Evolutionary conservation across 2,797 vertebrate species (phyloP).

Genomic region (Denticeps clupeoides): DNA sequence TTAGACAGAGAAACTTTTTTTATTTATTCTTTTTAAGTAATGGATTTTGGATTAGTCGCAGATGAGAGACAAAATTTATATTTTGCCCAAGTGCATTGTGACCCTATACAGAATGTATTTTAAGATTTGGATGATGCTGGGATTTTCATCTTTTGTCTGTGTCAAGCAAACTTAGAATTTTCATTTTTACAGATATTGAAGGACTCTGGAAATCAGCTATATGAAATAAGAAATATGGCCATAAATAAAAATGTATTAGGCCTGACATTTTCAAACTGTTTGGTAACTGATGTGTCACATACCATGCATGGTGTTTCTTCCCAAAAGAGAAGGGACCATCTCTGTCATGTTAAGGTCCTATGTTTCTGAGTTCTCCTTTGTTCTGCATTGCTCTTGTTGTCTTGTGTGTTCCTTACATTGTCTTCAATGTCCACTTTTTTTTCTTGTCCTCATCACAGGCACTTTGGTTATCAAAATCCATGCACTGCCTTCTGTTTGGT

Average conservation of each 20-base stretch:
- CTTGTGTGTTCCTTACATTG: background rate
- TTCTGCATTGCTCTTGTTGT: slow-evolving; percentile 1
- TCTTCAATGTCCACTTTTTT: background rate
- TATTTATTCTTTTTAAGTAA: slow-evolving; percentile 8
- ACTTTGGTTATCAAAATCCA: slow-evolving; percentile 3
- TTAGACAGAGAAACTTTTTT: slow-evolving; percentile 1
- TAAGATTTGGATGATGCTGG: background rate
- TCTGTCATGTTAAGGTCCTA: slow-evolving; percentile 10
- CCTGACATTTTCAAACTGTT: background rate
- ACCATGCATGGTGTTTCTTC: background rate
- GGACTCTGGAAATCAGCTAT: too few species aligned
- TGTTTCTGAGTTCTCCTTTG: background rate
- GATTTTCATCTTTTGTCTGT: background rate
- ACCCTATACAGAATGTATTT: background rate
- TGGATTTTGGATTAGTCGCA: slow-evolving; percentile 6
- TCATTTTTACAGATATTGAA: too few species aligned
- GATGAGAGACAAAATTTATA: background rate
- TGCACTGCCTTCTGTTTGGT: background rate
- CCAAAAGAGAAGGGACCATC: background rate
- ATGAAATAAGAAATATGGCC: too few species aligned
- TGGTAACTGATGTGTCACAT: background rate
- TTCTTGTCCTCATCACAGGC: background rate
- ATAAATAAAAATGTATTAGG: too few species aligned
- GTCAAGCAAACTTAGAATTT: background rate
- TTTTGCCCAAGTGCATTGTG: slow-evolving; percentile 1